A percentile compares a stretch with the other conserved stretches of the same genome.
Evolutionary conservation across 2,888 invertebrate species (phyloP).

Genomic region (Polyploca ridens): DNA sequence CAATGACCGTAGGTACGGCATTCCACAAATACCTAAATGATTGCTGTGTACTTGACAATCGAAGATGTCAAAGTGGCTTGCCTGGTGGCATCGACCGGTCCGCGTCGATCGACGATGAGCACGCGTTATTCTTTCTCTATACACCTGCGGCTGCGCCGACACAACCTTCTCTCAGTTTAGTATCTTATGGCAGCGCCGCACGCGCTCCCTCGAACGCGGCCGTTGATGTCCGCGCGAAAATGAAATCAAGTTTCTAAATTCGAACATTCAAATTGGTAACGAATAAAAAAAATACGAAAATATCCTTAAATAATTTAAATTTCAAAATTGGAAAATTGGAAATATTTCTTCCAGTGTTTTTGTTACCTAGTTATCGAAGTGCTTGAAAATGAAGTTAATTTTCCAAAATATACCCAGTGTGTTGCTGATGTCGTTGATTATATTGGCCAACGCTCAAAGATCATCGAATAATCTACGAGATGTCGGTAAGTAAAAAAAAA

Average conservation of each 20-base stretch:
- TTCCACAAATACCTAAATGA: conserved; percentile 19
- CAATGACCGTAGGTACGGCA: background rate
- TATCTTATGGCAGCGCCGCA: conserved; percentile 69
- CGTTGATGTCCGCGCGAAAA: conserved; percentile 65
- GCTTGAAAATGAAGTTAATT: conserved; percentile 62
- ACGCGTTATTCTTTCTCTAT: conserved; percentile 54
- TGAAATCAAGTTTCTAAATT: conserved; percentile 67
- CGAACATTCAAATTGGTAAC: conserved; percentile 29
- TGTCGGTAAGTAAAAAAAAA: conserved; percentile 63
- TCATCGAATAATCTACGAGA: conserved; percentile 67
- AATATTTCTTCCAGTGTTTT: conserved; percentile 17
- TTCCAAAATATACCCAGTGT: conserved; percentile 69
- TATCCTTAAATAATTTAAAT: background rate
- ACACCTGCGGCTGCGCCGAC: conserved; percentile 59
- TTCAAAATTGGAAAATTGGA: conserved; percentile 18
- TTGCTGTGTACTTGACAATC: conserved; percentile 24
- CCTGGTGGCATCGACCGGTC: conserved; percentile 63
- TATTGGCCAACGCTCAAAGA: conserved; percentile 76
- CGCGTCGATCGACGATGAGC: conserved; percentile 33
- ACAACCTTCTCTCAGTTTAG: conserved; percentile 65
- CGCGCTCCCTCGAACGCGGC: conserved; percentile 60
- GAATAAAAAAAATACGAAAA: conserved; percentile 15
- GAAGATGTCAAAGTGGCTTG: conserved; percentile 40
- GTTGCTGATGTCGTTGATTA: conserved; percentile 69
- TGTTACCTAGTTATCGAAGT: conserved; percentile 22